Base-by-base conservation (phyloP, 2,797 vertebrate species). In the Apogon talboti region DNA sequence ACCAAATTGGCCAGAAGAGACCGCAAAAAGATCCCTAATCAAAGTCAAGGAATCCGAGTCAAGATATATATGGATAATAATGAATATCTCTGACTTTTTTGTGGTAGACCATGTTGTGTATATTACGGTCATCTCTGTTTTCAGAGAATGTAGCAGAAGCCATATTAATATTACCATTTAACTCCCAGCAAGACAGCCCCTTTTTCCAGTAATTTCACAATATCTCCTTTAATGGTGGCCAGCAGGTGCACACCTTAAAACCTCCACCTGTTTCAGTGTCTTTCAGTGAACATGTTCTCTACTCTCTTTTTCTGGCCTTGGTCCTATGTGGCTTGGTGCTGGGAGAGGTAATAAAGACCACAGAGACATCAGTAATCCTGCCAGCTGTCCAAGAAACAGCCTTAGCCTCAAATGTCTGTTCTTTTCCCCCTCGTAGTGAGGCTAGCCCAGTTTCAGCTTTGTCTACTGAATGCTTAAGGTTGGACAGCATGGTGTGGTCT, bases 301-400 rank as follows among this genome's bases (percentile, higher is more conserved):
- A 47, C 14, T 64, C 49, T 76, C 12, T 21, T 44, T 77, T 46
- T 51, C 65, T 67, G 79, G 59, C 16, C 58, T 74, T 19, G 49
- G 61, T 61, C 76, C 62, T 69, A 8, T 55, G 53, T 48, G 66
- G 43, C 63, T 46, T 18, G 54, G 49, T 67, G 62, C 64, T 78
- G 48, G 61, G 71, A 76, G 57, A 80, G 77, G 60, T 88, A 91
- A 89, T 89, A 71, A 81, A 88, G 74, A 86, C 88, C 58, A 11
- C 52, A 38, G 87, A 81, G 88, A 90, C 78, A 66, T 78, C 56
- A 55, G 78, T 87, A 84, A 87, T 87, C 87, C 80, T 66, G 42
- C 71, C 70, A 80, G 77, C 82, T 86, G 72, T 79, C 78, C 64
- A 44, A 74, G 59, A 77, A 89, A 73, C 74, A 84, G 60, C 61